Base-by-base conservation (phyloP, 2,113 vertebrate species). In the Gambusia affinis region DNA sequence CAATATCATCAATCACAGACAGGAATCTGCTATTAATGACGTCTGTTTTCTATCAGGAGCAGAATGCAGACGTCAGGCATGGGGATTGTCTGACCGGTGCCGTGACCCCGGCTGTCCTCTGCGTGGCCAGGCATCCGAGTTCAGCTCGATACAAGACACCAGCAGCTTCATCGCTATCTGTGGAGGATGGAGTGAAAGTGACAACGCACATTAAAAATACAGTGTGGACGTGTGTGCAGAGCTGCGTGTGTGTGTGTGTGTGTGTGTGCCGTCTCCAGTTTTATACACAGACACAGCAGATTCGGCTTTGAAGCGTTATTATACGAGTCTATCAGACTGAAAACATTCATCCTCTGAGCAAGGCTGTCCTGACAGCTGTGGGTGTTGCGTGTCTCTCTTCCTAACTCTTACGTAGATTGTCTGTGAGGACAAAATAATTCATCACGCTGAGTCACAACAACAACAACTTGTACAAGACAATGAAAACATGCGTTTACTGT, bases 1-100 rank as follows among this genome's bases (percentile, higher is more conserved):
- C 92, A 93, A 95, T 94, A 93, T 93, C 93, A 95, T 95, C 93
- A 94, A 94, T 95, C 94, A 95, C 80, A 67, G 78, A 60, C 87
- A 92, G 89, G 91, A 94, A 92, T 93, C 87, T 88, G 81, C 89
- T 88, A 93, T 93, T 94, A 92, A 92, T 90, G 88, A 83, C 88
- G 87, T 92, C 93, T 95, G 94, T 85, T 94, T 93, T 93, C 88
- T 81, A 94, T 94, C 94, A 93, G 73, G 42, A 76, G 67, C 76
- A 22, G 28, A 84, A 88, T 72, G 75, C 84, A 91, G 87, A 89
- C 82, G 75, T 85, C 80, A 84, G 74, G 73, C 80, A 86, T 81
- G 86, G 85, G 76, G 87, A 81, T 90, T 82, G 81, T 85, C 75
- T 79, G 78, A 83, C 70, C 63, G n/a, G 24, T 44, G 80, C 79